Base-by-base conservation (phyloP, 2,888 invertebrate species). In the Megaustenia siamemsis region DNA sequence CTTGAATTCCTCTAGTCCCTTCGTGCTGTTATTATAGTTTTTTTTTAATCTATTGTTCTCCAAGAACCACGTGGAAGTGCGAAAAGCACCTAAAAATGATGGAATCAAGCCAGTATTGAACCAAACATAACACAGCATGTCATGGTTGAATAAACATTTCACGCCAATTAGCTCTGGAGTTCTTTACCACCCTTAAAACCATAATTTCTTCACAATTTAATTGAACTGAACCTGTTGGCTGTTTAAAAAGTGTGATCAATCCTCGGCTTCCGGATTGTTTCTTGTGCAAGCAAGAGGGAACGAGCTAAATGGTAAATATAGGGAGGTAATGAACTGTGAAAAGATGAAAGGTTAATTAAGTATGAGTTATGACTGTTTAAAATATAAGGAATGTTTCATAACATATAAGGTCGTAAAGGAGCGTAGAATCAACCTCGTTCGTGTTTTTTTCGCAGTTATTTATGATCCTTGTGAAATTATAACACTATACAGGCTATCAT, bases 141-240 rank as follows among this genome's bases (percentile, higher is more conserved):
- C 60, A 60, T n/a, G n/a, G 60, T n/a, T 60, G n/a, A 60, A 60
- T 60, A 60, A 60, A 60, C 60, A 60, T 60, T 60, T 60, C n/a
- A 60, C 60, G 60, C 60, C 28, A n/a, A 60, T 60, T 60, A 60
- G n/a, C 12, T 60, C 10, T 28, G 3, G 60, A n/a, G 60, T 60
- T 60, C 60, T 60, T 24, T 60, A 28, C 4, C 28, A 60, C 4
- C 3, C 60, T 2, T 3, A 60, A 60, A 15, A 53, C 60, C 12
- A 10, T 10, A 60, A 28, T 60, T 60, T n/a, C 60, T 60, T n/a
- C 10, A n/a, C 60, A 60, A n/a, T 60, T 24, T 60, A 4, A 28
- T 12, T 60, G 60, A 60, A 60, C n/a, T 5, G 60, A 60, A 60
- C 60, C n/a, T 24, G n/a, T 6, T 8, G 6, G 4, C 3, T 60